Base-by-base conservation (phyloP, 2,113 vertebrate species). In the Nesoenas mayeri region DNA sequence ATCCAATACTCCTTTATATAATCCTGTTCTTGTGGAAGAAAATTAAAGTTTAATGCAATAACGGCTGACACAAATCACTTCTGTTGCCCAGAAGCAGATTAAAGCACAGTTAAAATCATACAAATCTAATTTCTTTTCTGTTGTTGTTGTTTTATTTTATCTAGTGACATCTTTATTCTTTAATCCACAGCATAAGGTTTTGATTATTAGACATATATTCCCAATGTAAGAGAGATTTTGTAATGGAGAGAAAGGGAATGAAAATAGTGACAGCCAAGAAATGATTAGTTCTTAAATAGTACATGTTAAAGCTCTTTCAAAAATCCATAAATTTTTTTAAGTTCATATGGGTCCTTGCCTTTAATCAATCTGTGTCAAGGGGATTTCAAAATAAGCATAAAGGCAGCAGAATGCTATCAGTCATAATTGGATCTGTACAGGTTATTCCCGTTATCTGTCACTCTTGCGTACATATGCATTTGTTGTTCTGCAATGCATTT, bases 41-140 rank as follows among this genome's bases (percentile, higher is more conserved):
- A 98, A 98, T 98, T 98, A 98, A 98, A 98, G 96, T 98, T 98
- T 98, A 98, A 98, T 98, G 98, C 97, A 98, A 98, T 98, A 98
- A 98, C 89, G 16, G 95, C 97, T 98, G 97, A 98, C 98, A 98
- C 97, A 98, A 98, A 98, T 98, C 98, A 98, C 96, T 98, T 98
- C 97, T 97, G 98, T 98, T 98, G 97, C 98, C 97, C 96, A 98
- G 97, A 98, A 98, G 96, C 96, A 98, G 98, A 98, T 98, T 98
- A 98, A 98, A 97, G 97, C 98, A 97, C 96, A 98, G 98, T 98
- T 98, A 97, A 98, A 98, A 97, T 98, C 92, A 98, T 97, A 97
- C 95, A 98, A 98, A 98, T 97, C 95, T 98, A 97, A 98, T 98
- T 98, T 98, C 71, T 95, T 94, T 92, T 95, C 82, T 97, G 66